phyloP scores from a whole-genome alignment of 2,113 vertebrate genomes.

The Baryphthengus martii region DNA sequence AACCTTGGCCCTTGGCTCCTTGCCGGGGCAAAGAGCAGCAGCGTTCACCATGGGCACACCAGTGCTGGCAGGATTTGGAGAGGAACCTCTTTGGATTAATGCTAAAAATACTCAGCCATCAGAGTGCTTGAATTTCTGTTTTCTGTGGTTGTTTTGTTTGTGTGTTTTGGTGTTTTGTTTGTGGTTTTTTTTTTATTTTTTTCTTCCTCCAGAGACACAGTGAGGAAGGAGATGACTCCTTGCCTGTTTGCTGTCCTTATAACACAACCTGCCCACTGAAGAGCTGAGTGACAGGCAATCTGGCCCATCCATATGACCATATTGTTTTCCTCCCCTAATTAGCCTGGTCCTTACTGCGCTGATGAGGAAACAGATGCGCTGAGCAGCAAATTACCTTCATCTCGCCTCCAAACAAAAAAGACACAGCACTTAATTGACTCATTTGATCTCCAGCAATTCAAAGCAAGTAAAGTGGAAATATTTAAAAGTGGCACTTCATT shows the following conservation, averaged over 20 bases:
- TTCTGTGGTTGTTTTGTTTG: no score
- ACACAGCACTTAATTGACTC: slow-evolving; percentile 77
- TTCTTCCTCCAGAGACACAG: background rate
- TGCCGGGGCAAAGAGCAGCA: background rate
- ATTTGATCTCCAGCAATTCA: slow-evolving; percentile 78
- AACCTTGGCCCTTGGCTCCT: background rate
- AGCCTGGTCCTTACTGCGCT: slow-evolving; percentile 78
- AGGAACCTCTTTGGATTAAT: slow-evolving; percentile 19
- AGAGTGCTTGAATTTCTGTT: background rate
- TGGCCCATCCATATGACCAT: slow-evolving; percentile 85
- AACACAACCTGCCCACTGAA: slow-evolving; percentile 68
- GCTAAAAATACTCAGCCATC: slow-evolving; percentile 64
- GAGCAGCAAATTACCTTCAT: slow-evolving; percentile 81
- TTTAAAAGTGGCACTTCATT: slow-evolving; percentile 60
- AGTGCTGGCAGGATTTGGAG: background rate
- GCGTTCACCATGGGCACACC: background rate
- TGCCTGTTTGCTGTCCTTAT: slow-evolving; percentile 62
- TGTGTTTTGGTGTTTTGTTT: no score
- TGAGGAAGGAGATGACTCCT: slow-evolving; percentile 27
- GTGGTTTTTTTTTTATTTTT: background rate
- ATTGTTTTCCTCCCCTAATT: slow-evolving; percentile 84
- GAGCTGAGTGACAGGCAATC: slow-evolving; percentile 80
- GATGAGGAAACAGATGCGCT: slow-evolving; percentile 82
- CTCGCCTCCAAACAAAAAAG: slow-evolving; percentile 70
- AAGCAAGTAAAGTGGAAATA: slow-evolving; percentile 74